Evolutionary conservation across 2,113 vertebrate genomes (phyloP).

Genomic region (Condylura cristata): DNA sequence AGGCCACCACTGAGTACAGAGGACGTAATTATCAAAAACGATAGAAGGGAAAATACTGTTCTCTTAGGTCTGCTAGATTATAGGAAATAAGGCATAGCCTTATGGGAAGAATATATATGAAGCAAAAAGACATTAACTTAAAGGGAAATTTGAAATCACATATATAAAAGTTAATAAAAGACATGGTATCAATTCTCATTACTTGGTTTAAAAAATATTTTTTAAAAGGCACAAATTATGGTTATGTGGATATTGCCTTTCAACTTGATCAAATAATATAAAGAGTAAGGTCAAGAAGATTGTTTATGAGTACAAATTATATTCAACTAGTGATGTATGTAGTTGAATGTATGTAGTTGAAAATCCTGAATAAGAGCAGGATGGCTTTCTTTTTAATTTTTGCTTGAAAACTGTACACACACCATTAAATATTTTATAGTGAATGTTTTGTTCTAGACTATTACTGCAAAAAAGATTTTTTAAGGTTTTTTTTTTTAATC

Average conservation of each 20-base stretch:
- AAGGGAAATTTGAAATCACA: constrained; percentile 75
- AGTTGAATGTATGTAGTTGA: neutral
- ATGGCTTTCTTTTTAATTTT: constrained; percentile 37
- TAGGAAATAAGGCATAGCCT: constrained; percentile 74
- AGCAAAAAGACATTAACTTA: constrained; percentile 78
- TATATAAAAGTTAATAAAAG: constrained; percentile 73
- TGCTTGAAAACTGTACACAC: neutral
- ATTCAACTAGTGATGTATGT: neutral
- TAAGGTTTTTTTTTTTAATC: neutral
- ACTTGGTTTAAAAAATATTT: constrained; percentile 7
- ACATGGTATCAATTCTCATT: constrained; percentile 9
- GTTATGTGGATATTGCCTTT: constrained; percentile 17
- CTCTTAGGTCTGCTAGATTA: constrained; percentile 80
- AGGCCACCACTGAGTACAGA: constrained; percentile 80
- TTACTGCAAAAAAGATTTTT: neutral
- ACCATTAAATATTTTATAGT: neutral
- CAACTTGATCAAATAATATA: constrained; percentile 13
- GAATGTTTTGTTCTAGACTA: constrained; percentile 27
- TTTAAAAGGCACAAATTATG: constrained; percentile 39
- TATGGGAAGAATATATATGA: constrained; percentile 81
- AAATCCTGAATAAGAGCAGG: neutral
- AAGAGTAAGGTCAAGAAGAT: constrained; percentile 14
- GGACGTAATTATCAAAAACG: constrained; percentile 82
- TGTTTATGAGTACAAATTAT: neutral
- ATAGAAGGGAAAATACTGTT: constrained; percentile 79